phyloP scores from a whole-genome alignment of 1,140 invertebrate species.

The Solenopsis fugax region DNA sequence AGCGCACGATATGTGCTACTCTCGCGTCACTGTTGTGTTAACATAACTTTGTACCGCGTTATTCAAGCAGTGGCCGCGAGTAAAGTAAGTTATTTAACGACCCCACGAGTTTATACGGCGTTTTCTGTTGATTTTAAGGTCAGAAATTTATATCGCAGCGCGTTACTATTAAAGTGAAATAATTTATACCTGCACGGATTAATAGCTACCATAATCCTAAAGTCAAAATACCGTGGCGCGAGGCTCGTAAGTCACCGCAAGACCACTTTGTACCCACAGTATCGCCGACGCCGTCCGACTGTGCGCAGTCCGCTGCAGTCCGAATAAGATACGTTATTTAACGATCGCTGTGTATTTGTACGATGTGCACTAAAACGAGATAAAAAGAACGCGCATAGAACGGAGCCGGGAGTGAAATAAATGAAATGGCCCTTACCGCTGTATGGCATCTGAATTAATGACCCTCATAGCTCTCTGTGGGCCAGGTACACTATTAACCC shows the following conservation, averaged over 20 bases:
- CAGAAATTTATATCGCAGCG: slow-evolving; percentile 48
- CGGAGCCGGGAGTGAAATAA: slow-evolving; percentile 52
- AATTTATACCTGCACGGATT: slow-evolving; percentile 49
- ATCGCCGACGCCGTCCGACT: slow-evolving; percentile 37
- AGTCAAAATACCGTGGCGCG: slow-evolving; percentile 27
- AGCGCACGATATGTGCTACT: not conserved
- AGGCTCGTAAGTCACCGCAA: slow-evolving; percentile 49
- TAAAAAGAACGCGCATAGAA: slow-evolving; percentile 12
- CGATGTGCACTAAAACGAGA: slow-evolving; percentile 65
- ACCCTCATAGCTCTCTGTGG: slow-evolving; percentile 29
- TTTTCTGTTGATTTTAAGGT: slow-evolving; percentile 31
- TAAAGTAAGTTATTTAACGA: slow-evolving; percentile 66
- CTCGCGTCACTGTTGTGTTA: not conserved
- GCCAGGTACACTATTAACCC: slow-evolving; percentile 18
- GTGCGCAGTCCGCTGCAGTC: slow-evolving; percentile 38
- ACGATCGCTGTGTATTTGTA: slow-evolving; percentile 67
- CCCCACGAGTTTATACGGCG: slow-evolving; percentile 51
- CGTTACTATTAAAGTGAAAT: slow-evolving; percentile 46
- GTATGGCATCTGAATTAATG: slow-evolving; percentile 46
- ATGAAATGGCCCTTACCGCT: slow-evolving; percentile 36
- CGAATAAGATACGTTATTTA: slow-evolving; percentile 74
- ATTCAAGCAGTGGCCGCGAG: slow-evolving; percentile 32
- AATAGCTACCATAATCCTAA: slow-evolving; percentile 45
- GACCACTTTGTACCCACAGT: slow-evolving; percentile 14
- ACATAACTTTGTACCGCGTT: not conserved